Base-by-base conservation (phyloP, 2,113 vertebrate genomes). In the Gasterosteus nipponicus region DNA sequence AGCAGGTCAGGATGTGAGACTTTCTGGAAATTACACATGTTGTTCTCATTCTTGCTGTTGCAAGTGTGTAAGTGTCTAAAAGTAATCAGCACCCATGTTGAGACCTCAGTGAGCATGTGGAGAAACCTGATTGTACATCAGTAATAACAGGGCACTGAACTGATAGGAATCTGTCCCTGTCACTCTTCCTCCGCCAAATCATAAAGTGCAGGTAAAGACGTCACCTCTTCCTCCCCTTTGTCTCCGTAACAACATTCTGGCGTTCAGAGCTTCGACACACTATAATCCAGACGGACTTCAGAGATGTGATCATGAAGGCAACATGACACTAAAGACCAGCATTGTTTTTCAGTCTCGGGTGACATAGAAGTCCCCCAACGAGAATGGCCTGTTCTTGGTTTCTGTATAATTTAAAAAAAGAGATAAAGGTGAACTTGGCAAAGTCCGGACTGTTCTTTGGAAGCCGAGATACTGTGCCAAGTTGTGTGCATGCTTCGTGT, bases 21-120 rank as follows among this genome's bases (percentile, higher is more conserved):
- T 86, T 85, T 82, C 73, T 69, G 73, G 84, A 73, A 87, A 78
- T n/a, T 1, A 60, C 22, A 67, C 15, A 14, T 35, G 64, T 78
- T 79, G 42, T 77, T 81, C 53, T 63, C 26, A 7, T 44, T 46
- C 33, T 33, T 46, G 1, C 8, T 59, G 49, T 82, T 82, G 63
- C 77, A 82, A 84, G 57, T 60, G 1, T 35, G 5, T 38, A 2
- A 38, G 33, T 33, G 14, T 53, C 26, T 9, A 63, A 33, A 41
- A 29, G n/a, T 16, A 35, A 44, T 26, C n/a, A 60, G 3, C 7
- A 38, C 31, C 31, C 42, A 53, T 9, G 26, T 35, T 22, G 8
- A 71, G 18, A 22, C 22, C 1, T 63, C 39, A 10, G 15, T 1
- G 4, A 77, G 46, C 15, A 2, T 14, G 14, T 19, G 67, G 26